phyloP scores from a whole-genome alignment of 2,888 invertebrate genomes.

The Phanerotoma sp. region DNA sequence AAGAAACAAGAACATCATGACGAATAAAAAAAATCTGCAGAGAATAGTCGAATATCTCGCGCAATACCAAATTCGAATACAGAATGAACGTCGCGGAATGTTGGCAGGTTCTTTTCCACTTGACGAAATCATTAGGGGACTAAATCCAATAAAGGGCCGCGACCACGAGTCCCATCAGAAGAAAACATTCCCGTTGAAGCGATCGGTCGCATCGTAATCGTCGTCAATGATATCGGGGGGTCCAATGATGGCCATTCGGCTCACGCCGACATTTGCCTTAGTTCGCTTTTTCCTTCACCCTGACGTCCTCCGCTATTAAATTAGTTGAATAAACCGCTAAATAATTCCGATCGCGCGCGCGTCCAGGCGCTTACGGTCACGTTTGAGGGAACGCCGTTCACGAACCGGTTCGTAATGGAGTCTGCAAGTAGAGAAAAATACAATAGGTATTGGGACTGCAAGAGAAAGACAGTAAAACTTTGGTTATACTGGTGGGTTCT shows the following conservation, averaged over 20 bases:
- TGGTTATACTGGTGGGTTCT: too few relatives aligned
- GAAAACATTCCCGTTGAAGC: conserved; percentile 48
- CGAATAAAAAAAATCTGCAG: neutral
- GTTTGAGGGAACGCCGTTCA: conserved; percentile 35
- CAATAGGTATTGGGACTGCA: neutral
- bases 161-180: conserved; percentile 37
- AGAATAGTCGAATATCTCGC: neutral
- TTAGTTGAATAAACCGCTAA: conserved; percentile 39
- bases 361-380: conserved; percentile 27
- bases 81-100: conserved; percentile 43
- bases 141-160: conserved; percentile 50
- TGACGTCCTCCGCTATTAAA: conserved; percentile 35
- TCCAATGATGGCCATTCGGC: conserved; percentile 19
- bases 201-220: conserved; percentile 49
- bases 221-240: conserved; percentile 40
- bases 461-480: neutral
- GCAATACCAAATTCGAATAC: conserved; percentile 43
- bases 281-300: conserved; percentile 18
- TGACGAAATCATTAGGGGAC: conserved; percentile 52
- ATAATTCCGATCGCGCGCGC: conserved; percentile 36
- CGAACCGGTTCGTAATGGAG: conserved; percentile 32
- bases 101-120: conserved; percentile 44
- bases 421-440: conserved; percentile 3
- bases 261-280: conserved; percentile 18
- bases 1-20: too few relatives aligned